Evolutionary conservation across 2,888 invertebrate species (phyloP).

Genomic region (Dicyrtomina minuta): DNA sequence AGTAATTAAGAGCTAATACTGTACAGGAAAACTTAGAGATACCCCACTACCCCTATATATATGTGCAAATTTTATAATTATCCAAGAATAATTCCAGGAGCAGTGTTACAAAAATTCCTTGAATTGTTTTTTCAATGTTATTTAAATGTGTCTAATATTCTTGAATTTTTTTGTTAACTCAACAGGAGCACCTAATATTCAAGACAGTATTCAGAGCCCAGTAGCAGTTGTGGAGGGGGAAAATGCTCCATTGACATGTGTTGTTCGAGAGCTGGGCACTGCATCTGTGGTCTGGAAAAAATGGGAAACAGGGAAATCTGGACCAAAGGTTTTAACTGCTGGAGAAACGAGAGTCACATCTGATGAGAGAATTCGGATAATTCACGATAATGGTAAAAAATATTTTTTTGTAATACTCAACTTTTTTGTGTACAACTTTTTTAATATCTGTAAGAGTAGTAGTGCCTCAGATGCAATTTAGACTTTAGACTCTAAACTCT

Average conservation of each 20-base stretch:
- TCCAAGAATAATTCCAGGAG: too few species aligned
- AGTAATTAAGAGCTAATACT: too few species aligned
- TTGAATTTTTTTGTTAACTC: not conserved
- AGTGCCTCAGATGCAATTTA: too few species aligned
- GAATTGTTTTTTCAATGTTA: too few species aligned
- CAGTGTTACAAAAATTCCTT: too few species aligned
- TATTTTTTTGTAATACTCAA: constrained; percentile 39
- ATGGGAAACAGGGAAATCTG: constrained; percentile 64
- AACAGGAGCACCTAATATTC: constrained; percentile 59
- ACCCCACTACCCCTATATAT: too few species aligned
- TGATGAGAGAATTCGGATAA: constrained; percentile 70
- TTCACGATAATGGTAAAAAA: constrained; percentile 78
- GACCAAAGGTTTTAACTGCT: constrained; percentile 68
- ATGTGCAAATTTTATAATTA: too few species aligned
- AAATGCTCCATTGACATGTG: constrained; percentile 75
- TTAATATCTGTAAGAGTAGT: not conserved
- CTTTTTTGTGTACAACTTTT: constrained; percentile 4
- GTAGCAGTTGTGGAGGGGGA: constrained; percentile 69
- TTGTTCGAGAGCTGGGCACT: constrained; percentile 69
- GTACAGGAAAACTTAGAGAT: too few species aligned
- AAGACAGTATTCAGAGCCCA: constrained; percentile 60
- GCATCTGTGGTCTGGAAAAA: constrained; percentile 77
- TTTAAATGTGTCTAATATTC: too few species aligned
- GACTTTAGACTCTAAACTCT: too few species aligned
- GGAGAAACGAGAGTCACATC: constrained; percentile 73